Conservation (phyloP, 2,888 invertebrate species). For the Diplazon laetatorius region DNA sequence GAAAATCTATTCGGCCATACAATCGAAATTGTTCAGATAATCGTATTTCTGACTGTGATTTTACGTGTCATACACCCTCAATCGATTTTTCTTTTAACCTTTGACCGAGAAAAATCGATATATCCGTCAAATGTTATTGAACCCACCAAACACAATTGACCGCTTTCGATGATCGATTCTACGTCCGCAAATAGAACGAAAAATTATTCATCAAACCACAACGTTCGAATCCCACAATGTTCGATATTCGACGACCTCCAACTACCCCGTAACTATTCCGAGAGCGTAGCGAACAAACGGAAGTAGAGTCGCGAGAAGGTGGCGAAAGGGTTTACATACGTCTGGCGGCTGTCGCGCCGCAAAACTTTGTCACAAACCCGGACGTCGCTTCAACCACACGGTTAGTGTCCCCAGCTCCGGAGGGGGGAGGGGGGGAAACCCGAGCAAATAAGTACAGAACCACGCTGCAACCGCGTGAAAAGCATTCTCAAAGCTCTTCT, state of each 20-base stretch:
- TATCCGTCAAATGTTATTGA: too few relatives aligned
- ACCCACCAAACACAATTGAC: too few relatives aligned
- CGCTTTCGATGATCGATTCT: too few relatives aligned
- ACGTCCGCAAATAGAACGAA: neutral
- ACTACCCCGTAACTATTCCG: slow-evolving; percentile 69
- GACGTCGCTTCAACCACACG: slow-evolving; percentile 1
- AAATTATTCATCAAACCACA: slow-evolving; percentile 57
- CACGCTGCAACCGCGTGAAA: neutral
- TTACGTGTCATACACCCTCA: too few relatives aligned
- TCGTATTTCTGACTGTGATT: too few relatives aligned
- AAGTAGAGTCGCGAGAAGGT: slow-evolving; percentile 16
- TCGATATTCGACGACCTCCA: slow-evolving; percentile 57
- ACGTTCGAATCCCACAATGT: slow-evolving; percentile 52
- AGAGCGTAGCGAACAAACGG: slow-evolving; percentile 59
- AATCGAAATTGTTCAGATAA: too few relatives aligned
- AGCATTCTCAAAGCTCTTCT: neutral
- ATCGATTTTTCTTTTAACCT: too few relatives aligned
- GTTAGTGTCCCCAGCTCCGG: slow-evolving; percentile 20
- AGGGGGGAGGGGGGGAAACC: too few relatives aligned
- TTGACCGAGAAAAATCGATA: too few relatives aligned
- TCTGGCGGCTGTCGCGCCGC: slow-evolving; percentile 30
- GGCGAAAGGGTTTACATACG: slow-evolving; percentile 11
- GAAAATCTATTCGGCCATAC: too few relatives aligned
- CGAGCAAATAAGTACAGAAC: slow-evolving; percentile 11
- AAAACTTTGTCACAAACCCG: slow-evolving; percentile 22